Percentiles rank a stretch among this genome's conserved stretches.
phyloP scores from a whole-genome alignment of 1,140 invertebrate genomes.

The Lepidurus couesii region DNA sequence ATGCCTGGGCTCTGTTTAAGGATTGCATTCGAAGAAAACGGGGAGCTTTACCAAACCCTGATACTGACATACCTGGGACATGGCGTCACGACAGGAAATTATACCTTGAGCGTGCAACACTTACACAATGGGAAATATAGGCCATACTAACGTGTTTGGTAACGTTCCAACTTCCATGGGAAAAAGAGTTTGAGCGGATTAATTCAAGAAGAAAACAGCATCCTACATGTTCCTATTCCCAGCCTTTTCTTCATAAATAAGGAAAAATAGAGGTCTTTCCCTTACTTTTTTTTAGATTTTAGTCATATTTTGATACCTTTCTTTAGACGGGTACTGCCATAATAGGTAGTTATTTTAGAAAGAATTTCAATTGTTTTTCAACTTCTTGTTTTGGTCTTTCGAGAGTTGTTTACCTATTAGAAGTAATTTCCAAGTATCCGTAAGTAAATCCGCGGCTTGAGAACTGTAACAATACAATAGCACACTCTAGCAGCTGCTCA shows the following conservation, averaged over 20 bases:
- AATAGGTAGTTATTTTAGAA: too few relatives aligned
- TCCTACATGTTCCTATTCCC: background rate
- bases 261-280: background rate
- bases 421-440: background rate
- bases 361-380: too few relatives aligned
- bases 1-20: background rate
- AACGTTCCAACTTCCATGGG: background rate
- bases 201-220: background rate
- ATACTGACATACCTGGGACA: conserved; percentile 15
- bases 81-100: conserved; percentile 11
- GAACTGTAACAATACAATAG: background rate
- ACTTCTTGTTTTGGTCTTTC: too few relatives aligned
- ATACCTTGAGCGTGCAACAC: background rate
- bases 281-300: background rate
- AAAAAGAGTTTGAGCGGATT: background rate
- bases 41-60: background rate
- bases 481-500: background rate
- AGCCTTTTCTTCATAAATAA: background rate
- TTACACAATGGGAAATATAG: conserved; percentile 3
- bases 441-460: background rate
- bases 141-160: background rate
- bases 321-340: background rate
- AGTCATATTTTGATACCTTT: background rate
- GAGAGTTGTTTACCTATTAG: background rate
- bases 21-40: background rate